Percentiles rank a stretch among this genome's conserved stretches.
Evolutionary conservation across 2,888 invertebrate species (phyloP).

Genomic region (Drosophila demipolita): DNA sequence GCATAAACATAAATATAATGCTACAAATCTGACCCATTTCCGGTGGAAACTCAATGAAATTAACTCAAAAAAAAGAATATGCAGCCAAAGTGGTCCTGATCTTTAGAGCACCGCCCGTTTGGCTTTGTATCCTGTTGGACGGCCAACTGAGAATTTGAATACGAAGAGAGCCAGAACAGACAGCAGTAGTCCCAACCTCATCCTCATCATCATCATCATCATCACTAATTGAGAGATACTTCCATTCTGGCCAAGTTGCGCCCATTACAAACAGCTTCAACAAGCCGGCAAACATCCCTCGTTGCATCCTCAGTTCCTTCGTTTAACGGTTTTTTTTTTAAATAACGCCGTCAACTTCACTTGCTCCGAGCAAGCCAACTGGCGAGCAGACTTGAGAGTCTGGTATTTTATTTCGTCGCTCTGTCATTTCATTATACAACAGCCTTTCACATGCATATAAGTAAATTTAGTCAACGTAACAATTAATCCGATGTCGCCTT

Average conservation of each 20-base stretch:
- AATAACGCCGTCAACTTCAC: slow-evolving; percentile 46
- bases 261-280: slow-evolving; percentile 32
- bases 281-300: slow-evolving; percentile 33
- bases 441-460: slow-evolving; percentile 36
- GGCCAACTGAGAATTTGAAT: slow-evolving; percentile 27
- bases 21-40: slow-evolving; percentile 36
- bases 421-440: slow-evolving; percentile 38
- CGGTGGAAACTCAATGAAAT: slow-evolving; percentile 17
- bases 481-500: slow-evolving; percentile 62
- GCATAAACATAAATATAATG: slow-evolving; percentile 39
- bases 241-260: slow-evolving; percentile 39
- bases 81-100: slow-evolving; percentile 9
- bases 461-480: slow-evolving; percentile 66
- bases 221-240: slow-evolving; percentile 70
- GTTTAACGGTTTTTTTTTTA: slow-evolving; percentile 54
- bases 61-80: slow-evolving; percentile 3
- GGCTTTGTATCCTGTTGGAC: slow-evolving; percentile 13
- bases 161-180: slow-evolving; percentile 24
- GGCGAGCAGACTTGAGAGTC: slow-evolving; percentile 16
- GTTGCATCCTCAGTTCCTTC: slow-evolving; percentile 24
- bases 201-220: slow-evolving; percentile 32
- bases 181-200: slow-evolving; percentile 15
- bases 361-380: slow-evolving; percentile 15
- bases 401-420: slow-evolving; percentile 3
- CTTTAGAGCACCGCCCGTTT: slow-evolving; percentile 6